Evolutionary conservation across 2,113 vertebrate genomes (phyloP).

Genomic region (Oplegnathus fasciatus): DNA sequence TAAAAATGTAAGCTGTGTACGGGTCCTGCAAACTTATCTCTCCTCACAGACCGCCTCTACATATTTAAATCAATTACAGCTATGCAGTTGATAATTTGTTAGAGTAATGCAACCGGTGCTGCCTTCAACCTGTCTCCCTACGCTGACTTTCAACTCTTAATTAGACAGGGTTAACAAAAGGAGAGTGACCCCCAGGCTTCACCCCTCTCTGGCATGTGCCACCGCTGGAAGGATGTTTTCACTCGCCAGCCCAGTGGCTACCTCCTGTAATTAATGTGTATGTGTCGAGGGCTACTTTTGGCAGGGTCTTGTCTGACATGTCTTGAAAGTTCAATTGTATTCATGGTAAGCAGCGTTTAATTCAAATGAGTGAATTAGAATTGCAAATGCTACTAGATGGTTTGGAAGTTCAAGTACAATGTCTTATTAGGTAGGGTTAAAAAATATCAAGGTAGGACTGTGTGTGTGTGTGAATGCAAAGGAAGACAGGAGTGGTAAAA

Average conservation of each 20-base stretch:
- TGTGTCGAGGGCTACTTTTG: slow-evolving; percentile 82
- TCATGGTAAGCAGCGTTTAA: slow-evolving; percentile 86
- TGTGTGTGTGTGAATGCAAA: slow-evolving; percentile 20
- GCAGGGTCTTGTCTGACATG: slow-evolving; percentile 84
- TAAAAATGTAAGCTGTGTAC: not conserved
- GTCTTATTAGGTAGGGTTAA: slow-evolving; percentile 69
- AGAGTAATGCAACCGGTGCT: slow-evolving; percentile 37
- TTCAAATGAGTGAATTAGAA: slow-evolving; percentile 89
- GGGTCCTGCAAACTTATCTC: slow-evolving; percentile 8
- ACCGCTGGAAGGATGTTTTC: slow-evolving; percentile 69
- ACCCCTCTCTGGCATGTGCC: slow-evolving; percentile 56
- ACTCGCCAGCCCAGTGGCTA: slow-evolving; percentile 60
- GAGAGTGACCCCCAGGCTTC: slow-evolving; percentile 55
- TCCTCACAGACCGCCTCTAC: slow-evolving; percentile 35
- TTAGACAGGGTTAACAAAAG: slow-evolving; percentile 83
- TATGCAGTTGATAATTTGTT: slow-evolving; percentile 56
- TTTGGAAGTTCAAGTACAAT: slow-evolving; percentile 82
- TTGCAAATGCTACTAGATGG: slow-evolving; percentile 85
- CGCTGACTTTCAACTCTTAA: slow-evolving; percentile 77
- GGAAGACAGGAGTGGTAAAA: not conserved
- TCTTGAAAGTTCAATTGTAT: slow-evolving; percentile 88
- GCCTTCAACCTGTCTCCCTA: slow-evolving; percentile 68
- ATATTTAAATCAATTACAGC: slow-evolving; percentile 69
- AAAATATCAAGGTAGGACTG: slow-evolving; percentile 31
- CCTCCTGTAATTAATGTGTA: slow-evolving; percentile 84